phyloP scores from a whole-genome alignment of 2,113 vertebrate genomes.

The Pogona vitticeps region DNA sequence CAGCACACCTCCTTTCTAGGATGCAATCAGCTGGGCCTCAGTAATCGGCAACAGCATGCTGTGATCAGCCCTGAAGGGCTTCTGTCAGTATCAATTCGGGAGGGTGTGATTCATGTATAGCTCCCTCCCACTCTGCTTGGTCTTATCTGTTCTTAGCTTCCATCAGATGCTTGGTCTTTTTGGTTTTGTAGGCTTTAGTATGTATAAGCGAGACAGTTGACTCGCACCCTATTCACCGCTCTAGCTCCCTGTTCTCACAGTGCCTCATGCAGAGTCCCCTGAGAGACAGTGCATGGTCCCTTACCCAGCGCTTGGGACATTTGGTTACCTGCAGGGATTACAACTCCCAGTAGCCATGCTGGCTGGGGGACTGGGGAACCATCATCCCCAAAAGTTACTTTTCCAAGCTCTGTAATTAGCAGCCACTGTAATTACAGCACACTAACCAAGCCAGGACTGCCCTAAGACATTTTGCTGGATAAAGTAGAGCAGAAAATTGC shows the following conservation, averaged over 20 bases:
- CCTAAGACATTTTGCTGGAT: no score
- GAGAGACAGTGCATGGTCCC: not conserved
- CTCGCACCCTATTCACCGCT: not conserved
- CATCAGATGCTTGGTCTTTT: accelerated
- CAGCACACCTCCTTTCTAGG: not conserved
- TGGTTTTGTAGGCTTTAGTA: not conserved
- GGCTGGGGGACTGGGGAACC: not conserved
- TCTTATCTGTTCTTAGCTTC: accelerated
- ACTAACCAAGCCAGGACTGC: no score
- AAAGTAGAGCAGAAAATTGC: no score
- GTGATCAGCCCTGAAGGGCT: not conserved
- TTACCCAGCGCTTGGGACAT: not conserved
- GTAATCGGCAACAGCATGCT: not conserved
- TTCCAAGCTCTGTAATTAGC: not conserved
- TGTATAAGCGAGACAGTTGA: no score
- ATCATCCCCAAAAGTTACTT: not conserved
- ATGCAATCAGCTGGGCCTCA: slow-evolving; percentile 2
- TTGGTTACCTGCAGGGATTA: not conserved
- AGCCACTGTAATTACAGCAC: not conserved
- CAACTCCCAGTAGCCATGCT: no score
- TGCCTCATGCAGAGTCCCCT: not conserved
- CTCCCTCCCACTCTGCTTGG: accelerated
- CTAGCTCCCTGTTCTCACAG: not conserved
- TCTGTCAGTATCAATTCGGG: not conserved
- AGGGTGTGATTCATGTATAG: not conserved